Base-by-base conservation (phyloP, 2,888 invertebrate species). In the Caenorhabditis parvicauda region DNA sequence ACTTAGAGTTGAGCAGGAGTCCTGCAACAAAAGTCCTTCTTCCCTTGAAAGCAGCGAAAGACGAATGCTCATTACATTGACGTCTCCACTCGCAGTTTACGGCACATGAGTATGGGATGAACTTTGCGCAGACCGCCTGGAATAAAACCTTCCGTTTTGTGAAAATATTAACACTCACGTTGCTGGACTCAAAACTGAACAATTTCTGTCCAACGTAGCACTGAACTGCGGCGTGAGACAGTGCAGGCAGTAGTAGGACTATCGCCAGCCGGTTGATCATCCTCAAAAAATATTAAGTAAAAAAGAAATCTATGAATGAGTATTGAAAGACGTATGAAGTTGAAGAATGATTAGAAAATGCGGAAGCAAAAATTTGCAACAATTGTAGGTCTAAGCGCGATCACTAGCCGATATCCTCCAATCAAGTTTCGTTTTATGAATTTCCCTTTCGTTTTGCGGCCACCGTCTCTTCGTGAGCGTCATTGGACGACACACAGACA, bases 171-270 rank as follows among this genome's bases (percentile, higher is more conserved):
- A 17, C n/a, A 54, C 67, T 56, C 46, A 77, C 78, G 54, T 71
- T 74, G 38, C 76, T 79, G 6, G 64, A 68, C 50, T 79, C 79
- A 29, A 76, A 64, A 17, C 75, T 74, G 57, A 72, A 79, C n/a
- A 79, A 47, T 48, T 80, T 80, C 53, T 74, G 73, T 27, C 79
- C 79, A 45, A 79, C 65, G 50, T 76, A 77, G 59, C 79, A 79
- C 57, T 79, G 79, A 42, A 69, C 67, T 24, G 72, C 67, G 21
- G 69, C 54, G 21, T 61, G 55, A 12, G 48, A 55, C 7, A 64
- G n/a, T 12, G 61, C 55, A 22, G 64, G 64, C 3, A 61, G 53
- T n/a, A 61, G 28, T 3, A 39, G 44, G 2, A 55, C 54, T 46
- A 63, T 59, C 45, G 59, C 47, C 1, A 63, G 29, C 46, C 59